Conservation (phyloP, 2,888 invertebrate species). For the Trichacis sp. region DNA sequence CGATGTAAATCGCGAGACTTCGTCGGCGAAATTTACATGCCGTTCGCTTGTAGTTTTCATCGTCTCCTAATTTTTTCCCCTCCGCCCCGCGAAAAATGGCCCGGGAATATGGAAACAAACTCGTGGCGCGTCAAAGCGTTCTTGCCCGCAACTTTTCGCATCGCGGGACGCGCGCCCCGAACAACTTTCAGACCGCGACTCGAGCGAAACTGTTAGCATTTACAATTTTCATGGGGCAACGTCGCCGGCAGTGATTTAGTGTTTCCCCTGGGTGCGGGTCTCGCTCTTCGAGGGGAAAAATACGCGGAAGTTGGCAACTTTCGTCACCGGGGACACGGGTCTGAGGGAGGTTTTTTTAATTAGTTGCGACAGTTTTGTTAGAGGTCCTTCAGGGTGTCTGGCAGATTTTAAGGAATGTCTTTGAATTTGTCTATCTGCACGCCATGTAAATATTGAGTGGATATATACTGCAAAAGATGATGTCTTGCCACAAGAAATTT, state of each 20-base stretch:
- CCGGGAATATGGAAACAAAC: too few species aligned
- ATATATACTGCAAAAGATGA: too few species aligned
- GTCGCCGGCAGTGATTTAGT: neutral
- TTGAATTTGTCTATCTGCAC: too few species aligned
- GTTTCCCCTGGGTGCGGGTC: neutral
- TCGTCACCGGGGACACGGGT: neutral
- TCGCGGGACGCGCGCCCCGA: neutral
- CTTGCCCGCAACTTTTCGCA: too few species aligned
- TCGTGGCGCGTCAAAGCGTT: too few species aligned
- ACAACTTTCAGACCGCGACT: neutral
- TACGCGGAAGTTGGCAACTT: neutral
- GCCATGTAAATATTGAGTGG: too few species aligned
- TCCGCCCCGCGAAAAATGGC: neutral
- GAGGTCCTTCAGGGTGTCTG: too few species aligned
- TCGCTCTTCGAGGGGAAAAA: neutral
- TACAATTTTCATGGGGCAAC: neutral
- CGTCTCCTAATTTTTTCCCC: conserved; percentile 18
- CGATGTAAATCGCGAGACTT: conserved; percentile 26
- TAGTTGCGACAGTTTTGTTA: neutral
- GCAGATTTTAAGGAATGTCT: too few species aligned
- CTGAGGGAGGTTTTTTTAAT: neutral
- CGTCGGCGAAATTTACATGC: conserved; percentile 37
- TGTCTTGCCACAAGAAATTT: too few species aligned
- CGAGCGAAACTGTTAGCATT: neutral
- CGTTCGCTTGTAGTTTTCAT: conserved; percentile 31